Conservation (phyloP, 2,113 vertebrate genomes). For the Sciurus niger region DNA sequence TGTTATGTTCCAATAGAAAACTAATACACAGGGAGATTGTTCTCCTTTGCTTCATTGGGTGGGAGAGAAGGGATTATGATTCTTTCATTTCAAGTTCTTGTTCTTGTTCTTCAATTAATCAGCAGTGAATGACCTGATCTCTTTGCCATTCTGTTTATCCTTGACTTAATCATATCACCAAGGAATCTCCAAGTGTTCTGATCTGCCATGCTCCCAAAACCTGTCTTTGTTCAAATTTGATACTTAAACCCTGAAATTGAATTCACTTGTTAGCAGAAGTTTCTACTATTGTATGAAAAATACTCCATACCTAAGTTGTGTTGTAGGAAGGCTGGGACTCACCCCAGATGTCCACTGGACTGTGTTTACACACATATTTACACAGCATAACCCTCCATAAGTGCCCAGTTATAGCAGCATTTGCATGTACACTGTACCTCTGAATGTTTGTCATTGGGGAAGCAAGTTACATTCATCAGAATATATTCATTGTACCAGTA, state of each 20-base stretch:
- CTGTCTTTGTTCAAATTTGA: not conserved
- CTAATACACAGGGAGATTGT: fast-evolving
- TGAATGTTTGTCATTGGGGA: slow-evolving; percentile 86
- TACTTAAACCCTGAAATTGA: slow-evolving; percentile 45
- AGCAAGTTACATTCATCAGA: slow-evolving; percentile 89
- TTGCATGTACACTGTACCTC: slow-evolving; percentile 84
- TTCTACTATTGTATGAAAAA: not conserved
- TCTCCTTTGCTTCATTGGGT: not conserved
- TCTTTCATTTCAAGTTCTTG: not conserved
- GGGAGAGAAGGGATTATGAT: not conserved
- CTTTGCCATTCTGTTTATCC: not conserved
- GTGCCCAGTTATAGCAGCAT: slow-evolving; percentile 86
- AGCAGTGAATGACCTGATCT: not conserved
- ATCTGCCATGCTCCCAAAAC: not conserved
- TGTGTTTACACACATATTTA: slow-evolving; percentile 84
- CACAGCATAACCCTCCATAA: slow-evolving; percentile 79
- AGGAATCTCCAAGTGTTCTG: not conserved
- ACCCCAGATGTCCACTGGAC: slow-evolving; percentile 76
- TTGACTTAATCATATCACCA: not conserved
- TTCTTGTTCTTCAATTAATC: slow-evolving; percentile 9
- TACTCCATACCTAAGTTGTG: slow-evolving; percentile 74
- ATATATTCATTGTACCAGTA: slow-evolving; percentile 85
- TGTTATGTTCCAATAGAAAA: not conserved
- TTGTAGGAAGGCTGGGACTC: slow-evolving; percentile 71
- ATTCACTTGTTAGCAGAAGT: not conserved